Percentiles rank a stretch among this genome's conserved stretches.
phyloP scores from a whole-genome alignment of 2,797 vertebrate species.

The Pipistrellus kuhlii region DNA sequence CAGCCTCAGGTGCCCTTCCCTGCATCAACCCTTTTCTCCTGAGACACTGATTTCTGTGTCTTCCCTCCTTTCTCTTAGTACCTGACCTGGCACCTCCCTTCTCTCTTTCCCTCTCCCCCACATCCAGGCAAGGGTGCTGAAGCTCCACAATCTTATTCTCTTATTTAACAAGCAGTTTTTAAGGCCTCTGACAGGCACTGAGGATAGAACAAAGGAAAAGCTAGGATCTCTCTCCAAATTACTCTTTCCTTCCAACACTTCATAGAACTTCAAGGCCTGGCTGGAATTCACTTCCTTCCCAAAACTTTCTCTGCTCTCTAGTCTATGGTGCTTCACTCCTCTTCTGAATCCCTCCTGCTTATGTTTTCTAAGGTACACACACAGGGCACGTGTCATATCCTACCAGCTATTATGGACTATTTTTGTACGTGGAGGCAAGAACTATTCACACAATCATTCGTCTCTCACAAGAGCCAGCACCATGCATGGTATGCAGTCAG shows the following conservation, averaged over 20 bases:
- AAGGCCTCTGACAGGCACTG: not conserved
- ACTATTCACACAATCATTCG: not conserved
- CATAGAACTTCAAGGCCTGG: not conserved
- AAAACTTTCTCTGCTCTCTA: not conserved
- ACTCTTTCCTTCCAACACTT: not conserved
- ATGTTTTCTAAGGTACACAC: not conserved
- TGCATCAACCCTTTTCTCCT: not conserved
- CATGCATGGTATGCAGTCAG: not conserved
- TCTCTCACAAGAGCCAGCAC: not conserved
- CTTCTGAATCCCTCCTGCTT: not conserved
- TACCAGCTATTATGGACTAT: not conserved
- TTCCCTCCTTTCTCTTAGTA: accelerated
- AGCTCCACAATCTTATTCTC: not conserved
- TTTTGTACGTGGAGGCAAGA: not conserved
- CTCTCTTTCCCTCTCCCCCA: accelerated
- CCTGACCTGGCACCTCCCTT: not conserved
- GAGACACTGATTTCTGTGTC: not conserved
- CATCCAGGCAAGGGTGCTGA: not conserved
- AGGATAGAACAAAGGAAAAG: not conserved
- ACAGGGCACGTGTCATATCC: not conserved
- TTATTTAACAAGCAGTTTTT: not conserved
- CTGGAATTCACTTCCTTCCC: not conserved
- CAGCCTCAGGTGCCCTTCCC: not conserved
- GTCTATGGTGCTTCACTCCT: not conserved
- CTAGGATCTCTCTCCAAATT: not conserved